These are phyloP conservation scores for Myxocyprinus asiaticus DNA, from an alignment of 2,113 vertebrate genomes.

Conservation along the genomic window DNA sequence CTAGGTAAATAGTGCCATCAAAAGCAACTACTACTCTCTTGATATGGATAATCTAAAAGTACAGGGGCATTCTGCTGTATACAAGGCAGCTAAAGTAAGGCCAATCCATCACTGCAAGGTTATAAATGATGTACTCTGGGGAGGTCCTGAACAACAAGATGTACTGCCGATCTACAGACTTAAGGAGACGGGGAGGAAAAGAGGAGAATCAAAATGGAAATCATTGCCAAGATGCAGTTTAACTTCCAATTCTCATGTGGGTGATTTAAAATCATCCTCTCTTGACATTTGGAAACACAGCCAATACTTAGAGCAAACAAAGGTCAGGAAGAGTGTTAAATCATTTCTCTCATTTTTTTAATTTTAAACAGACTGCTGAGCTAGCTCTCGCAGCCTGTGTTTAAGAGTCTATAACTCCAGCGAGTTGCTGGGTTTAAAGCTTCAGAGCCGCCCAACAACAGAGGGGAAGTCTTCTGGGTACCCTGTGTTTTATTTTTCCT, in stretches of 20 bases:
- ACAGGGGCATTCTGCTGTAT: conserved; percentile 32
- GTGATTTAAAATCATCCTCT: conserved; percentile 56
- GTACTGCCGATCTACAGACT: conserved; percentile 12
- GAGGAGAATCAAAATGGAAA: conserved; percentile 47
- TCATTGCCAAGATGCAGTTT: conserved; percentile 55
- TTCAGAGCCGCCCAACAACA: conserved; percentile 34
- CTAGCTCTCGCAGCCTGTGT: conserved; percentile 25
- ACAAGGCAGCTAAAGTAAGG: conserved; percentile 34
- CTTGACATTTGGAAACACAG: conserved; percentile 55
- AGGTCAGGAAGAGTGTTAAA: conserved; percentile 64
- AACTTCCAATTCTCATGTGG: conserved; percentile 59
- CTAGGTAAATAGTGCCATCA: conserved; percentile 35
- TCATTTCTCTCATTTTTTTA: conserved; percentile 53
- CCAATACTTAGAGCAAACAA: conserved; percentile 64
- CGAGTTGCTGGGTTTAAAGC: conserved; percentile 54
- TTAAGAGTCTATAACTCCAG: conserved; percentile 36
- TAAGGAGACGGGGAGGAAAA: conserved; percentile 38
- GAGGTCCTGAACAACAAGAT: conserved; percentile 31
- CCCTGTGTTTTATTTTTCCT: conserved; percentile 30
- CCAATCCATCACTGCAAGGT: conserved; percentile 34
- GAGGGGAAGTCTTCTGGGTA: conserved; percentile 40
- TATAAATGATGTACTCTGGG: conserved; percentile 42
- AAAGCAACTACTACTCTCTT: background rate
- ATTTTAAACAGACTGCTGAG: conserved; percentile 33
- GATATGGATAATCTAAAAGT: conserved; percentile 6